Evolutionary conservation across 2,113 vertebrate genomes (phyloP), one percentile per base, ranked within the genome.

Genomic region (Australoheros scitulus): DNA sequence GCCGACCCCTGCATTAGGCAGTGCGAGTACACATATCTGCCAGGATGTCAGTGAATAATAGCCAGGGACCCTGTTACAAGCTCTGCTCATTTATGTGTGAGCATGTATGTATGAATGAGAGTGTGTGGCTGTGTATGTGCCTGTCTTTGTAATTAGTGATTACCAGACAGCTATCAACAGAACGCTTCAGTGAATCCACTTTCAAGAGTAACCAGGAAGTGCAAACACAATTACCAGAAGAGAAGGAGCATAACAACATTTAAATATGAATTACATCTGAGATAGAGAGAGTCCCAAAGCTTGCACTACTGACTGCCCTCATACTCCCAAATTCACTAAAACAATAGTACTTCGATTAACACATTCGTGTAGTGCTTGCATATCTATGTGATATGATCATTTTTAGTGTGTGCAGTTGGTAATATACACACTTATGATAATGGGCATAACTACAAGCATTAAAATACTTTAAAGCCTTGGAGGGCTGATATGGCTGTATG

Each of bases 201-300:
- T 92, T 58, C 86, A 90, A 90, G 84, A 88, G 87, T 84, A 91
- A 88, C 90, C 83, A 91, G 88, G 87, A 93, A 93, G 74, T 90
- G 87, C 87, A 92, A 91, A 93, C 89, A 87, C 92, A 93, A 92
- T 93, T 93, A 94, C 81, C 65, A 92, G 63, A 87, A 81, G 88
- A 84, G 83, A 84, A 81, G 81, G 76, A 86, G 83, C 82, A 86
- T 81, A 86, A 92, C 83, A 92, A 90, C 86, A 91, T 94, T 90
- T 91, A 94, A 92, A 92, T 94, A 91, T 92, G 93, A 93, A 92
- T 91, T 83, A 92, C 83, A 84, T 83, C 80, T 79, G 88, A 84
- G 84, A 82, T 80, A 58, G 55, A 8, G 79, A 20, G 7, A 61
- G 59, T 85, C 88, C 82, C 41, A 74, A 89, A 91, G 90, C 89